Evolutionary conservation across 2,113 vertebrate species (phyloP), one percentile per base, ranked within the genome.

Genomic region (Podilymbus podiceps): DNA sequence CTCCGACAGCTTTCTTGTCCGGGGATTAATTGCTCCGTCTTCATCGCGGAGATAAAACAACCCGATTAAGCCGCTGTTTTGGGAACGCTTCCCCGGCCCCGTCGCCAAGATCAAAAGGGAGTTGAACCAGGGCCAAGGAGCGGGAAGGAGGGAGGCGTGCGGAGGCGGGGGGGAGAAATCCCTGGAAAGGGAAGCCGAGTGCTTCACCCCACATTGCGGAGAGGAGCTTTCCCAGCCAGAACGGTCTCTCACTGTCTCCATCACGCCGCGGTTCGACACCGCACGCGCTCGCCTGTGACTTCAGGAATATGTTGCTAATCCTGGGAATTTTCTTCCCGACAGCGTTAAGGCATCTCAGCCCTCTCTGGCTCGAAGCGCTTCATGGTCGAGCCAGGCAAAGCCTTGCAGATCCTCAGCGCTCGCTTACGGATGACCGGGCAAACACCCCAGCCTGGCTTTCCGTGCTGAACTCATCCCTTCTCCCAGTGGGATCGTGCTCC

Each of bases 241-340:
- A 59, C 0, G 9, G 31, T 63, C 67, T 79, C 25, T 79, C 0
- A 0, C 12, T 3, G 8, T 15, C 13, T 72, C 59, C 53, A 31
- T 30, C 6, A 2, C 3, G 5, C 46, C 0, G 1, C 13, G 6
- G 66, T n/a, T 50, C 9, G 4, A 30, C 25, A 55, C 73, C 8
- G 6, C 44, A 11, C 1, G 0, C 0, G 0, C 46, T 89, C 1
- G 1, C 38, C 89, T 52, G 50, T 86, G 90, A 92, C 83, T 82
- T 66, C 10, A 6, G 76, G 68, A 95, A 90, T 50, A 74, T 86
- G 90, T 67, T 93, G 86, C 24, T 97, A 96, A 96, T 90, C 95
- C 93, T 12, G 80, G 73, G 76, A 90, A 92, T 92, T 92, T 73
- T 96, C 68, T 74, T 85, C 28, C 79, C 0, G 0, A 72, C 78